Evolutionary conservation across 2,113 vertebrate species (phyloP), one percentile per base, ranked within the genome.

Genomic region (Zingel zingel): DNA sequence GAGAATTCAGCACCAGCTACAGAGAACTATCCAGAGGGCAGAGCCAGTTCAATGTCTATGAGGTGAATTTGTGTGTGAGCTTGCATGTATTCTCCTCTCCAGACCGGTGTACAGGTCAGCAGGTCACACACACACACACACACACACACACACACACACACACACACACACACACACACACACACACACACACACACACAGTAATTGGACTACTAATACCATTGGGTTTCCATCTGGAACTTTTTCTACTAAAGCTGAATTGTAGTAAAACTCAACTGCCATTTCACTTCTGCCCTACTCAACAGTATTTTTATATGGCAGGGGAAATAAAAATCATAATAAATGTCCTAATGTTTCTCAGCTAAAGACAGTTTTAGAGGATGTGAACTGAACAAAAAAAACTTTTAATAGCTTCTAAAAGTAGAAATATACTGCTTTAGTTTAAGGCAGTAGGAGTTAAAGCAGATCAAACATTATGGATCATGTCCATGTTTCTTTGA

Each of bases 1-100:
- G 98, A 53, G 98, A 99, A 93, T 99, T 99, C 94, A 98, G 97
- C 92, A 99, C 98, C 87, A 99, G 98, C 93, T 99, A 99, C 92
- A 97, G 97, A 83, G 98, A 99, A 85, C 77, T 99, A 70, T 98
- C 98, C 0, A 96, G 98, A 93, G 98, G 98, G 3, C 98, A 99
- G 25, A 99, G 97, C 81, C 98, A 99, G 79, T 99, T 99, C 94
- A 99, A 99, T 0, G 96, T 99, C 21, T 99, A 99, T 91, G 98
- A 99, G 96, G 98, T 98, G 92, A 94, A 95, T 30, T 1, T 68
- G 23, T 81, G 36, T 47, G n/a, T 47, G n/a, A 21, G 19, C 19
- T 21, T 65, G 43, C 25, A 30, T 27, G 47, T 45, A 23, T n/a
- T 16, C 7, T 74, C 56, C 56, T 48, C 43, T 11, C 19, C 11